phyloP scores from a whole-genome alignment of 2,113 vertebrate species.

The Pomatorhinus ruficollis region DNA sequence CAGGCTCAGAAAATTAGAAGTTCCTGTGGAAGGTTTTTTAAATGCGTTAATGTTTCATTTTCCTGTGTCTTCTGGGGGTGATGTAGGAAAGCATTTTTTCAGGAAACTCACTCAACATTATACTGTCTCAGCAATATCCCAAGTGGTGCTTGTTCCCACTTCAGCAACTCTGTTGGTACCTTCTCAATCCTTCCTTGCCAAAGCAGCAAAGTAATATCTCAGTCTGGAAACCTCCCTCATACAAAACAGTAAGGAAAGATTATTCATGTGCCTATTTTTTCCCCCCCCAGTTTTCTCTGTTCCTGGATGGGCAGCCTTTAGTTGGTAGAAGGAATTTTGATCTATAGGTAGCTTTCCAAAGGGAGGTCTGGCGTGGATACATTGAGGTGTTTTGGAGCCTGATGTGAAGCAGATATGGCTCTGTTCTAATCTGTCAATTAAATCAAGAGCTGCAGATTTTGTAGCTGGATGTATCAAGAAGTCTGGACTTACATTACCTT shows the following conservation, averaged over 20 bases:
- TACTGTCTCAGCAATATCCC: background rate
- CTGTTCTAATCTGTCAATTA: background rate
- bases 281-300: background rate
- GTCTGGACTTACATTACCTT: background rate
- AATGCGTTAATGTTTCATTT: background rate
- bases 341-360: background rate
- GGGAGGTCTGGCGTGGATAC: background rate
- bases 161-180: accelerated
- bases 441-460: background rate
- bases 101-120: background rate
- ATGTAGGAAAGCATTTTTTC: background rate
- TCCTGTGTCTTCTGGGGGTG: background rate
- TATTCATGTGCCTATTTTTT: background rate
- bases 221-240: background rate
- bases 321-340: background rate
- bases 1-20: background rate
- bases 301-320: background rate
- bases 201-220: background rate
- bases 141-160: background rate
- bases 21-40: background rate
- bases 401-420: background rate
- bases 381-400: background rate
- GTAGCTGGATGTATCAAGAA: background rate
- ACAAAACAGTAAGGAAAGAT: background rate
- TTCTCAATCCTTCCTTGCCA: background rate